Conservation (phyloP, 35 echinoderm and acorn worm species). For the Lytechinus pictus region DNA sequence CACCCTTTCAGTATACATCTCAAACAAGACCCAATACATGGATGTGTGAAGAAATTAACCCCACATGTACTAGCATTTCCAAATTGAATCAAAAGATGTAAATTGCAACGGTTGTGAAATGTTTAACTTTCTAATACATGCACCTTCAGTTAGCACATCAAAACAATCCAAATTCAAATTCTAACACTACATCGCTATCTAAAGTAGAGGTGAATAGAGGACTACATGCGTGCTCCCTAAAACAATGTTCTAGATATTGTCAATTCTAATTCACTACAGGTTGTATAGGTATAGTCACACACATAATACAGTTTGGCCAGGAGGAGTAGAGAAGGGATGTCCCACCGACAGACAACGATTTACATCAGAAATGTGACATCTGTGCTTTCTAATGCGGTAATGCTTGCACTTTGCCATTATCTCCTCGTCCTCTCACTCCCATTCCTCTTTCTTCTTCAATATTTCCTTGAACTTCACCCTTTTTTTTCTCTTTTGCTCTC, state of each 20-base stretch:
- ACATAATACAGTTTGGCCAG: not conserved
- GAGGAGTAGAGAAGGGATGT: not conserved
- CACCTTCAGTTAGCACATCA: no score
- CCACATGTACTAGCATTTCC: no score
- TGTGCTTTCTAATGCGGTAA: constrained; percentile 44
- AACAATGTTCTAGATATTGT: not conserved
- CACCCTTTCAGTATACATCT: no score
- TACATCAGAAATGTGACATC: constrained; percentile 45
- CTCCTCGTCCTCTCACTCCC: not conserved
- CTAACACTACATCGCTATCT: no score
- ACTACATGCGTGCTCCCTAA: not conserved
- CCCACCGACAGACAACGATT: constrained; percentile 27
- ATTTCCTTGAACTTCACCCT: constrained; percentile 9
- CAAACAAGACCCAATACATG: no score
- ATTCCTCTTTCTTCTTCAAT: not conserved
- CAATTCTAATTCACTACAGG: constrained; percentile 3
- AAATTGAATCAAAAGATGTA: no score
- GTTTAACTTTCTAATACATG: no score
- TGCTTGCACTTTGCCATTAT: constrained; percentile 47
- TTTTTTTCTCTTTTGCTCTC: no score
- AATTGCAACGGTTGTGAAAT: no score
- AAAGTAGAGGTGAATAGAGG: no score
- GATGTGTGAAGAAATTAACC: no score
- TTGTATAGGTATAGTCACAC: not conserved
- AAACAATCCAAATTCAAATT: no score